These are phyloP conservation scores for Poecilia wingei DNA, from an alignment of 2,797 vertebrate genomes.

Conservation along the genomic window DNA sequence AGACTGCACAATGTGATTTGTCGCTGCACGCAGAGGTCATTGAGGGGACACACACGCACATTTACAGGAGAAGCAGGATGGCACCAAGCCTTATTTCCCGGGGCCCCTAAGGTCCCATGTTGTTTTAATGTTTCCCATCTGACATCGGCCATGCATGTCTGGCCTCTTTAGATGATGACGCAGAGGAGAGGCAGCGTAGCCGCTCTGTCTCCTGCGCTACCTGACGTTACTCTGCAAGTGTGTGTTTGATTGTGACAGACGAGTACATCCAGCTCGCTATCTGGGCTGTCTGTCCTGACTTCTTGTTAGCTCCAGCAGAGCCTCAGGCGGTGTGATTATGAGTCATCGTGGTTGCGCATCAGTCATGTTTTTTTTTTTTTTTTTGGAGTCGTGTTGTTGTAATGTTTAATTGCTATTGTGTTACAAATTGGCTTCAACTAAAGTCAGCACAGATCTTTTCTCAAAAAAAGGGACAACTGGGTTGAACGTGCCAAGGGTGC, in stretches of 20 bases:
- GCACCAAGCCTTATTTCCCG: conserved; percentile 34
- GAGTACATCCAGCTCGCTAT: conserved; percentile 22
- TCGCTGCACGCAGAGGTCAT: conserved; percentile 47
- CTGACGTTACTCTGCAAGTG: conserved; percentile 4
- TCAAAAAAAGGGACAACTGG: not conserved
- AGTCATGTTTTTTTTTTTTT: conserved; percentile 9
- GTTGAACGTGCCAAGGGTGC: not conserved
- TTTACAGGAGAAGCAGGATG: conserved; percentile 36
- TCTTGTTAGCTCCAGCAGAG: conserved; percentile 27
- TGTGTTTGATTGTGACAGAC: conserved; percentile 35
- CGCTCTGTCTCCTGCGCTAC: conserved; percentile 36
- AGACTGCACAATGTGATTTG: conserved; percentile 59
- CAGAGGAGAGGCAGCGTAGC: conserved; percentile 18
- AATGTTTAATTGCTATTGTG: not conserved
- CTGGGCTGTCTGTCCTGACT: conserved; percentile 52
- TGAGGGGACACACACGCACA: conserved; percentile 31
- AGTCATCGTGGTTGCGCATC: conserved; percentile 34
- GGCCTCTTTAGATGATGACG: conserved; percentile 20
- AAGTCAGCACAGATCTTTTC: not conserved
- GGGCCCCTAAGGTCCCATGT: conserved; percentile 59
- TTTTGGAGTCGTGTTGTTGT: not conserved
- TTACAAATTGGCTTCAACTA: not conserved
- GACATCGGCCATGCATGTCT: conserved; percentile 45
- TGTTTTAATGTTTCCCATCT: conserved; percentile 68
- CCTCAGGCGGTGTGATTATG: conserved; percentile 25